Conservation (phyloP, 2,888 invertebrate species). For the Smittia sp. region DNA sequence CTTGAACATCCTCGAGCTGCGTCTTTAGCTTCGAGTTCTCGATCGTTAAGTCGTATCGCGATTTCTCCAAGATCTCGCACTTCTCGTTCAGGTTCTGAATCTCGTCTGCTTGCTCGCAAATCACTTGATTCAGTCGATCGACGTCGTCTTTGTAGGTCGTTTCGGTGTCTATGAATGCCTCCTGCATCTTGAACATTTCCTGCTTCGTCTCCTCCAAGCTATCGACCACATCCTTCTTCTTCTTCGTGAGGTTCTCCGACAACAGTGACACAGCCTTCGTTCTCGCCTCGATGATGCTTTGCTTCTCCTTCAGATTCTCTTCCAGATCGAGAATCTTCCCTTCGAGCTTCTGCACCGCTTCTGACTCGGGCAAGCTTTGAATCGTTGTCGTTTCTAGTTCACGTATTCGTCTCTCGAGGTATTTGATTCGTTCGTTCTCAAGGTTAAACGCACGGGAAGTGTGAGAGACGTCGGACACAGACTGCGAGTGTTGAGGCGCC, state of each 20-base stretch:
- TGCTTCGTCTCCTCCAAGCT: conserved; percentile 75
- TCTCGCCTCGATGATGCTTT: conserved; percentile 77
- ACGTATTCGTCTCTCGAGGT: conserved; percentile 51
- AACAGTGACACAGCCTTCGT: conserved; percentile 75
- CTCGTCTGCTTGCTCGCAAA: conserved; percentile 59
- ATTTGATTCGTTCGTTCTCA: conserved; percentile 49
- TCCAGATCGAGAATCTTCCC: conserved; percentile 69
- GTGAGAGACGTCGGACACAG: conserved; percentile 48
- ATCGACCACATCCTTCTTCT: conserved; percentile 67
- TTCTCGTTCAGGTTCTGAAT: conserved; percentile 59
- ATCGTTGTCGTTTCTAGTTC: conserved; percentile 50
- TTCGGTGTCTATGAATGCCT: conserved; percentile 70
- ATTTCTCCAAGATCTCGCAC: conserved; percentile 56
- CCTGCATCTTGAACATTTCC: conserved; percentile 78
- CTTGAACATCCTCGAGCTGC: conserved; percentile 51
- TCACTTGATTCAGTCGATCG: conserved; percentile 56
- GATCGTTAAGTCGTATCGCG: conserved; percentile 56
- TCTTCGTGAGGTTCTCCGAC: conserved; percentile 63
- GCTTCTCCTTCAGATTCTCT: conserved; percentile 78
- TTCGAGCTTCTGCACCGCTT: conserved; percentile 45
- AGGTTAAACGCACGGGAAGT: conserved; percentile 47
- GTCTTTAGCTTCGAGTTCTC: conserved; percentile 55
- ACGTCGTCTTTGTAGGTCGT: conserved; percentile 68
- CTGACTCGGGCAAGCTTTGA: conserved; percentile 16
- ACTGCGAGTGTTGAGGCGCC: conserved; percentile 47